phyloP scores from a whole-genome alignment of 2,888 invertebrate species.

The Cistogaster globosa region DNA sequence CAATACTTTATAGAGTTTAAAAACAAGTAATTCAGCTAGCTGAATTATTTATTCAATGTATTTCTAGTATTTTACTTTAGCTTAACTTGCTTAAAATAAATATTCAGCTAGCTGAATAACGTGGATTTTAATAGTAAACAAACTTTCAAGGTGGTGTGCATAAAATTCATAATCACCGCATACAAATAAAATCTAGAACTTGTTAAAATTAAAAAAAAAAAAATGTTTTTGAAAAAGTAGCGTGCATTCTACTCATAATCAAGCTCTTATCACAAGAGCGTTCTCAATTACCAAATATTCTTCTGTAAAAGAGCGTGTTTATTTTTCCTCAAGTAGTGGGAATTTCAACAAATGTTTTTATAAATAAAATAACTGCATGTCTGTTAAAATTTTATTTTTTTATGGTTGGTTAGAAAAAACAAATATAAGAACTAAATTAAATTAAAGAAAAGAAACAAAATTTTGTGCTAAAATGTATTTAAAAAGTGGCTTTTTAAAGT shows the following conservation, averaged over 20 bases:
- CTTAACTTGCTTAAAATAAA: not conserved
- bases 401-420: constrained; percentile 43
- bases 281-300: constrained; percentile 67
- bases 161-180: too few species aligned
- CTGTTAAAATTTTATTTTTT: too few species aligned
- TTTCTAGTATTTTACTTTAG: not conserved
- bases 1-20: too few species aligned
- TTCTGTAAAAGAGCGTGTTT: constrained; percentile 25
- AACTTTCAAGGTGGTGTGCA: too few species aligned
- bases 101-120: not conserved
- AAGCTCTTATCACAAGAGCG: constrained; percentile 70
- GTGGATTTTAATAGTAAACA: too few species aligned
- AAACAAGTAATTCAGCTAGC: not conserved
- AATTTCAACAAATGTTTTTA: constrained; percentile 68
- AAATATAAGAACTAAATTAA: constrained; percentile 49
- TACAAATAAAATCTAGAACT: too few species aligned
- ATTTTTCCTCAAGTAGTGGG: constrained; percentile 48
- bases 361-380: constrained; percentile 64
- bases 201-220: not conserved
- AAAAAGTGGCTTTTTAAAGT: constrained; percentile 59
- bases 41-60: not conserved
- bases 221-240: constrained; percentile 1
- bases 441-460: constrained; percentile 35
- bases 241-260: constrained; percentile 18
- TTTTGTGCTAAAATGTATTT: constrained; percentile 5